A percentile compares a stretch with the other conserved stretches of the same genome.
phyloP scores from a whole-genome alignment of 2,113 vertebrate species.

The Elephantulus edwardii region DNA sequence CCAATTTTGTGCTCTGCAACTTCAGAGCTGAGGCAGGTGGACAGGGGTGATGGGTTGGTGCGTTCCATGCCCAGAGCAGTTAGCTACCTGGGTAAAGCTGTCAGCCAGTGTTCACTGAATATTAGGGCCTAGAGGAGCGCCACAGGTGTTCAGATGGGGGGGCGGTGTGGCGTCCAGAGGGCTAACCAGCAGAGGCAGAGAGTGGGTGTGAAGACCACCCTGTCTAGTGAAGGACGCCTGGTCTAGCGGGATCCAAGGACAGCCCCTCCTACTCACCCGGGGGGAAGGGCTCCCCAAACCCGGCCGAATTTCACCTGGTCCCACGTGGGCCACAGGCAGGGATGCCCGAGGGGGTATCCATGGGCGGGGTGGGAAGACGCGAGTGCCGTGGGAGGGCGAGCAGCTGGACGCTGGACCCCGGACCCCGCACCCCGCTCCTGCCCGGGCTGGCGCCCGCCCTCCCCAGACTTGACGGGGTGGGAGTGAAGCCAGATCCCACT shows the following conservation, averaged over 20 bases:
- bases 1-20: neutral
- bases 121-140: neutral
- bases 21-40: neutral
- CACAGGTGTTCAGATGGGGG: accelerated
- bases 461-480: neutral
- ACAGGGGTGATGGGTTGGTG: too few species aligned
- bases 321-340: neutral
- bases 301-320: neutral
- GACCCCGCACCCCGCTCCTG: accelerated
- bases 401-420: neutral
- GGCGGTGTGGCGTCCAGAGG: neutral
- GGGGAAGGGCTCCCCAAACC: neutral
- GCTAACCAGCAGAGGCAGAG: neutral
- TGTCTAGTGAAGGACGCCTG: neutral
- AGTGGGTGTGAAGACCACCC: neutral
- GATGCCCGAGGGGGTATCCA: neutral
- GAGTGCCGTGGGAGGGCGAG: accelerated
- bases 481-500: constrained; percentile 71
- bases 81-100: neutral
- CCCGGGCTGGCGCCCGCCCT: neutral
- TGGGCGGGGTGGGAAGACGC: neutral
- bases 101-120: neutral
- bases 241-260: neutral
- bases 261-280: too few species aligned
- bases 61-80: neutral